phyloP scores from a whole-genome alignment of 2,797 vertebrate species.

The Halcyon leucocephala region DNA sequence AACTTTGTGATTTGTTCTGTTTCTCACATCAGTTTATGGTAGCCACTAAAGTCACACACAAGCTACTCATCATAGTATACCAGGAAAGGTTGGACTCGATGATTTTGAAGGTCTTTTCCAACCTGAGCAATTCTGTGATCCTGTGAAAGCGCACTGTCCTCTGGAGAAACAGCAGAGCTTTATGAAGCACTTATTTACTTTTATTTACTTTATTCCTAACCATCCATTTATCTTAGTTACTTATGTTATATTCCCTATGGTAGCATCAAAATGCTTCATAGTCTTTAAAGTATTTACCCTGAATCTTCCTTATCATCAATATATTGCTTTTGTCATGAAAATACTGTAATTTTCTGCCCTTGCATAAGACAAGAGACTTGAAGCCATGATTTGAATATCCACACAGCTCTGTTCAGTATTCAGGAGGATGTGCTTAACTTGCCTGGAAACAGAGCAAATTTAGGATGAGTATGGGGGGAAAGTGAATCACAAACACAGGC shows the following conservation, averaged over 20 bases:
- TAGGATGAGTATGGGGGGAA: background rate
- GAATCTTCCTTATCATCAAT: background rate
- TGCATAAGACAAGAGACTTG: background rate
- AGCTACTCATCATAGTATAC: background rate
- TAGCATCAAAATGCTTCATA: background rate
- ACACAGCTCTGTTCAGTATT: background rate
- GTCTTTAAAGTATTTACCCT: background rate
- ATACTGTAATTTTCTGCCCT: background rate
- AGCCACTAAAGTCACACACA: background rate
- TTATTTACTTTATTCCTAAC: background rate
- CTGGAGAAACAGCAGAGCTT: background rate
- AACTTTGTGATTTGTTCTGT: background rate
- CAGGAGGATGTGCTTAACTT: background rate
- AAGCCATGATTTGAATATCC: background rate
- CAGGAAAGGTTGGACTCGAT: background rate
- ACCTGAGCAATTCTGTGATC: too few relatives aligned
- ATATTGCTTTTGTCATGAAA: background rate
- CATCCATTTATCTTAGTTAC: background rate
- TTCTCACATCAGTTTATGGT: background rate
- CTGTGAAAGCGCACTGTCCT: background rate
- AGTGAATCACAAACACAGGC: background rate
- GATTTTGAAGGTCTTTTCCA: too few relatives aligned
- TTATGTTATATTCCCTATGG: rapidly evolving
- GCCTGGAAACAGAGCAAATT: background rate
- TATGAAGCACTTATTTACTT: background rate